Evolutionary conservation across 2,797 vertebrate species (phyloP).

Genomic region (Tauraco hartlaubi): DNA sequence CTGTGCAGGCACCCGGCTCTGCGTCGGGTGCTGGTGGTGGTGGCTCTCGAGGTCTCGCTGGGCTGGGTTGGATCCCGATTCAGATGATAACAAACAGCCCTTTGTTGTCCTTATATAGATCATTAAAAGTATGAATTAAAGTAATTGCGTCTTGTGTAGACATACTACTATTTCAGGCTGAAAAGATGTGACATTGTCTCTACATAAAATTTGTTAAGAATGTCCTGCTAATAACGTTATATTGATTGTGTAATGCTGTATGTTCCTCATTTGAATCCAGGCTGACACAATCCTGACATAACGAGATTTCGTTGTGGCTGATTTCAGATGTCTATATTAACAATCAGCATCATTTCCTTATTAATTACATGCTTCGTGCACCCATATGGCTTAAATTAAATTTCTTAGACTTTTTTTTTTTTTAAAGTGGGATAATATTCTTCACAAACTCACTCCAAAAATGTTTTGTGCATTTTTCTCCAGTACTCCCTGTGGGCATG

Average conservation of each 20-base stretch:
- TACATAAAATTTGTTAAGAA: slow-evolving; percentile 9
- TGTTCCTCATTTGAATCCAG: neutral
- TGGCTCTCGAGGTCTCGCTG: neutral
- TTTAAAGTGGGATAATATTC: neutral
- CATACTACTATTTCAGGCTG: neutral
- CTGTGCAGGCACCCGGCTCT: accelerated
- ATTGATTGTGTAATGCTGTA: neutral
- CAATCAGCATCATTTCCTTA: slow-evolving; percentile 50
- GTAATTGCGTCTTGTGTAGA: neutral
- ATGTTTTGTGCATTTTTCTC: neutral
- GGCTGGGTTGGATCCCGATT: neutral
- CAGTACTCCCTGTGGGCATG: neutral
- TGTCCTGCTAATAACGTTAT: neutral
- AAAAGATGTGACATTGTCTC: neutral
- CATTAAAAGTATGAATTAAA: slow-evolving; percentile 33
- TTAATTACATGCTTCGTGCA: slow-evolving; percentile 45
- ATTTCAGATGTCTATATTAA: slow-evolving; percentile 57
- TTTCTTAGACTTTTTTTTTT: neutral
- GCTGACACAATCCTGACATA: slow-evolving; percentile 3
- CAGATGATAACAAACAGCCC: neutral
- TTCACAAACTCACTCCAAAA: neutral
- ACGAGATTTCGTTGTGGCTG: slow-evolving; percentile 14
- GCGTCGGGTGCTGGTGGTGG: accelerated
- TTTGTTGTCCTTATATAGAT: slow-evolving; percentile 19
- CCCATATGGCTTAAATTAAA: slow-evolving; percentile 40